Percentiles rank a stretch among this genome's conserved stretches.
phyloP scores from a whole-genome alignment of 2,113 vertebrate genomes.

The Aspidoscelis tigris region DNA sequence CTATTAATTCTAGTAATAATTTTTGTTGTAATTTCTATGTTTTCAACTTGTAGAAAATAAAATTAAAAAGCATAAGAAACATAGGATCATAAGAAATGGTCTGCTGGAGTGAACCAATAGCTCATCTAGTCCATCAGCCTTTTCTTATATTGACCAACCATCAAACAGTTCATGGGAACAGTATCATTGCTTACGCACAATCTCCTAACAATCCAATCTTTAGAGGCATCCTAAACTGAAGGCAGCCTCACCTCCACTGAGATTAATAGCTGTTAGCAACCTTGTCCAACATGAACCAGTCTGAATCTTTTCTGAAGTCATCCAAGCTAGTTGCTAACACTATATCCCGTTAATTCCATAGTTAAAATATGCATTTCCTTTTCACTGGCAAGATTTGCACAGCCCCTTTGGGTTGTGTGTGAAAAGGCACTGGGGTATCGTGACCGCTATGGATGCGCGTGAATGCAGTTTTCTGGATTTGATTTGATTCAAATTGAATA shows the following conservation, averaged over 20 bases:
- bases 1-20: too few relatives aligned
- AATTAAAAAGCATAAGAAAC: background rate
- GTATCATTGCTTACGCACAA: too few relatives aligned
- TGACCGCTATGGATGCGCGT: too few relatives aligned
- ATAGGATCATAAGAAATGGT: background rate
- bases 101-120: too few relatives aligned
- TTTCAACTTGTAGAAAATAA: background rate
- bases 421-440: too few relatives aligned
- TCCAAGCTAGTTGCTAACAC: background rate
- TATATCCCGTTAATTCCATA: background rate
- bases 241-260: background rate
- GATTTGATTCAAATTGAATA: too few relatives aligned
- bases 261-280: background rate
- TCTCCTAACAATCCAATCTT: too few relatives aligned
- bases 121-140: background rate
- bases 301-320: background rate
- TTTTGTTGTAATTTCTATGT: background rate
- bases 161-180: background rate
- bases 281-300: background rate
- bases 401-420: too few relatives aligned
- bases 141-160: background rate
- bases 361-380: background rate
- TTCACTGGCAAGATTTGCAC: too few relatives aligned
- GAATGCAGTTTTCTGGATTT: too few relatives aligned
- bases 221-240: too few relatives aligned